Evolutionary conservation across 1,140 invertebrate genomes (phyloP).

Genomic region (Stegodyphus dumicola): DNA sequence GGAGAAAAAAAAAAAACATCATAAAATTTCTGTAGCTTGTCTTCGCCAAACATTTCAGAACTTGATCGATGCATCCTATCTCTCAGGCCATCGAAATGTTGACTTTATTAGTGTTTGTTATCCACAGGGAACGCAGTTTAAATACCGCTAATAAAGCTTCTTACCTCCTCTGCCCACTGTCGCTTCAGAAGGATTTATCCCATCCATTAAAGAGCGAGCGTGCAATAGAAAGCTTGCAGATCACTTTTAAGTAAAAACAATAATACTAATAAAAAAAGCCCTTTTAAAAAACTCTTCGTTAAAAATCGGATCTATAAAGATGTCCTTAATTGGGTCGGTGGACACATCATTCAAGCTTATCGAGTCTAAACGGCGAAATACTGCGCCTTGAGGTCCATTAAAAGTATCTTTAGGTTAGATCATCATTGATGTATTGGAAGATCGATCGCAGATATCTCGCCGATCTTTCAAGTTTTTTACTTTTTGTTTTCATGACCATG

Average conservation of each 20-base stretch:
- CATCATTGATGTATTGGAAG: not conserved
- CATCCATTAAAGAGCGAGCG: not conserved
- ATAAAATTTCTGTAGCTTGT: too few species aligned
- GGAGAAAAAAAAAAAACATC: too few species aligned
- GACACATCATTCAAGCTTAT: conserved; percentile 46
- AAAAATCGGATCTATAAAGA: not conserved
- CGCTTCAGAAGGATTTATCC: conserved; percentile 7
- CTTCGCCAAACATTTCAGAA: too few species aligned
- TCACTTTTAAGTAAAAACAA: too few species aligned
- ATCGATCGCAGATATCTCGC: conserved; percentile 7
- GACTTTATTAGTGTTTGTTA: not conserved
- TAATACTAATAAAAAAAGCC: not conserved
- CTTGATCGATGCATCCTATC: too few species aligned
- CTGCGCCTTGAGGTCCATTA: conserved; percentile 2
- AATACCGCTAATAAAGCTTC: not conserved
- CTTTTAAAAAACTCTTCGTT: not conserved
- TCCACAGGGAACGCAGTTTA: not conserved
- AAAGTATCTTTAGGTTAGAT: conserved; percentile 1
- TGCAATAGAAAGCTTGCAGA: not conserved
- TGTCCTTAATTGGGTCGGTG: conserved; percentile 18
- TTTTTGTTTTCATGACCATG: too few species aligned
- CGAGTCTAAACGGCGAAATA: not conserved
- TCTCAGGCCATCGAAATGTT: too few species aligned
- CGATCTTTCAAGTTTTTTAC: too few species aligned
- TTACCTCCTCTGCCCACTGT: not conserved